Base-by-base conservation (phyloP, 2,113 vertebrate genomes). In the Paratilapia polleni region DNA sequence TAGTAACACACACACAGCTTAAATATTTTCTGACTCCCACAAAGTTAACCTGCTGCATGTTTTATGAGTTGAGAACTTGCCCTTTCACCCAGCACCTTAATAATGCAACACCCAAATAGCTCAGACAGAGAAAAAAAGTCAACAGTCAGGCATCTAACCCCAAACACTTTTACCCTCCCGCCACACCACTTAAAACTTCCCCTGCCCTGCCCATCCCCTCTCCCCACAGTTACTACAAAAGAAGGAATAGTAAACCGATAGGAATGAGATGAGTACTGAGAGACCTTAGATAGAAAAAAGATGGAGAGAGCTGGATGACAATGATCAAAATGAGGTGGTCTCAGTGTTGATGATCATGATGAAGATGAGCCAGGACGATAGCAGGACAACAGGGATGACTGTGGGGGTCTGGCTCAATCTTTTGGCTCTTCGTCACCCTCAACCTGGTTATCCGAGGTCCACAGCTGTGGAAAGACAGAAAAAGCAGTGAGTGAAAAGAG, bases 401-500 rank as follows among this genome's bases (percentile, higher is more conserved):
- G 58, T 10, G 10, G 68, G 77, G 57, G 59, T 87, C 74, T 36
- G 68, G 63, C 85, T 95, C 91, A 95, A 81, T 95, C 93, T 89
- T 70, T 91, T 47, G 82, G 63, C 58, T 96, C 94, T 14, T 96
- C 96, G 9, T 95, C 95, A n/a, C 61, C 89, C 19, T 96, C 95
- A 1, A 1, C 74, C 88, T 95, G 93, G 91, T 80, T 95, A 60
- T 96, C 96, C 77, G 94, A 95, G 80, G 92, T 95, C 96, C 96
- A 96, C 93, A 96, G 95, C 96, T 96, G 82, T 41, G 47, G 57
- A 87, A 38, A 70, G 15, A 84, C 1, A 61, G 24, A 43, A 34
- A 28, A 5, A 60, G 17, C 13, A 36, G 3, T 1, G 31, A 49
- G 41, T 17, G 5, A 1, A 28, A 49, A 38, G 28, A 60, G n/a